phyloP scores from a whole-genome alignment of 2,888 invertebrate genomes.

The Scaptomyza parva region DNA sequence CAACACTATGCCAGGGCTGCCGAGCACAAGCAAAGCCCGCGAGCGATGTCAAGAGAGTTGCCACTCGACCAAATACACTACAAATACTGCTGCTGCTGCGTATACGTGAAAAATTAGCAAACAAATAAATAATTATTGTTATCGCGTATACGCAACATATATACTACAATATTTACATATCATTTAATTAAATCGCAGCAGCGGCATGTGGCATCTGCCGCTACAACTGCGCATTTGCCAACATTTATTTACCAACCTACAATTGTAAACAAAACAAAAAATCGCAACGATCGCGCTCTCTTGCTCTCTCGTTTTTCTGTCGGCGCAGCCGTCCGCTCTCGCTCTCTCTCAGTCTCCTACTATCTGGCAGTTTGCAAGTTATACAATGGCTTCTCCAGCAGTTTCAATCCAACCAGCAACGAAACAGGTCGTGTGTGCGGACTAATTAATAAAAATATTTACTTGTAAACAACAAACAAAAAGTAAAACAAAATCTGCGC shows the following conservation, averaged over 20 bases:
- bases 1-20: slow-evolving; percentile 29
- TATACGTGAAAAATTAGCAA: slow-evolving; percentile 7
- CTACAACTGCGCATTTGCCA: slow-evolving; percentile 36
- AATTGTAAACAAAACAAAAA: slow-evolving; percentile 31
- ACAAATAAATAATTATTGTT: background rate
- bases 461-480: slow-evolving; percentile 15
- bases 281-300: slow-evolving; percentile 18
- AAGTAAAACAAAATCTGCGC: slow-evolving; percentile 6
- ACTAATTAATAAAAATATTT: slow-evolving; percentile 1
- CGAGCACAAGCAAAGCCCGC: background rate
- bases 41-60: slow-evolving; percentile 17
- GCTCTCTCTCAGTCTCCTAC: background rate
- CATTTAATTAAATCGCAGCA: slow-evolving; percentile 15
- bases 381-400: background rate
- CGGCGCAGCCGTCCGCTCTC: background rate
- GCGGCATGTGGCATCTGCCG: background rate
- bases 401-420: slow-evolving; percentile 6
- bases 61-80: slow-evolving; percentile 1
- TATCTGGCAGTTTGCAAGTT: background rate
- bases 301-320: background rate
- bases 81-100: background rate
- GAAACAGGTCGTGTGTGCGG: slow-evolving; percentile 21
- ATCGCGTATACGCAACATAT: slow-evolving; percentile 18
- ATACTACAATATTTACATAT: slow-evolving; percentile 9
- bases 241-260: slow-evolving; percentile 34